These are phyloP conservation scores for Apodemus speciosus DNA, from an alignment of 2,113 vertebrate species.

Conservation along the genomic window DNA sequence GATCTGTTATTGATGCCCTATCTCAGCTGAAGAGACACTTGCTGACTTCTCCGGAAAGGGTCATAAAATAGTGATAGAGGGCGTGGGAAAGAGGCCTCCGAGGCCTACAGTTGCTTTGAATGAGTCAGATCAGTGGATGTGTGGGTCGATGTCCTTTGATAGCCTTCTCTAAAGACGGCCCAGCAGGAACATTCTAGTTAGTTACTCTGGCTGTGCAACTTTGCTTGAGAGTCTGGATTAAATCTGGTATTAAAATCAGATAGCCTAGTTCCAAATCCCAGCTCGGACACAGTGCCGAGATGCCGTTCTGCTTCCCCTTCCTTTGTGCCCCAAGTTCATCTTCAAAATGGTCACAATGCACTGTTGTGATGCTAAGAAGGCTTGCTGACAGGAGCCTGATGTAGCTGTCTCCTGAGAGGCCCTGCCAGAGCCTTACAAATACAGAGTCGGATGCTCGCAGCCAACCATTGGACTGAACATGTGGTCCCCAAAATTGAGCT, in stretches of 20 bases:
- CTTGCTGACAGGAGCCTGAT: no score
- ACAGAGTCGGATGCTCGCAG: no score
- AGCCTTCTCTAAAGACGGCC: background rate
- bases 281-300: background rate
- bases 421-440: no score
- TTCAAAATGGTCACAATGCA: background rate
- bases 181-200: background rate
- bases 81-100: background rate
- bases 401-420: no score
- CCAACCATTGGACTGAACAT: no score
- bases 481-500: no score
- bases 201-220: background rate
- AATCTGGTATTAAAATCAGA: background rate
- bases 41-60: background rate
- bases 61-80: background rate
- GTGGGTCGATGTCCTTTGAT: background rate
- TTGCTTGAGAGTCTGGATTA: background rate
- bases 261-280: constrained; percentile 8
- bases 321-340: background rate
- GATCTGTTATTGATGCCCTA: background rate
- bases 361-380: no score
- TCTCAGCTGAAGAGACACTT: background rate
- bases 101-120: background rate
- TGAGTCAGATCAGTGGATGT: background rate
- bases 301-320: background rate